phyloP scores from a whole-genome alignment of 2,113 vertebrate species.

The Salminus brasiliensis region DNA sequence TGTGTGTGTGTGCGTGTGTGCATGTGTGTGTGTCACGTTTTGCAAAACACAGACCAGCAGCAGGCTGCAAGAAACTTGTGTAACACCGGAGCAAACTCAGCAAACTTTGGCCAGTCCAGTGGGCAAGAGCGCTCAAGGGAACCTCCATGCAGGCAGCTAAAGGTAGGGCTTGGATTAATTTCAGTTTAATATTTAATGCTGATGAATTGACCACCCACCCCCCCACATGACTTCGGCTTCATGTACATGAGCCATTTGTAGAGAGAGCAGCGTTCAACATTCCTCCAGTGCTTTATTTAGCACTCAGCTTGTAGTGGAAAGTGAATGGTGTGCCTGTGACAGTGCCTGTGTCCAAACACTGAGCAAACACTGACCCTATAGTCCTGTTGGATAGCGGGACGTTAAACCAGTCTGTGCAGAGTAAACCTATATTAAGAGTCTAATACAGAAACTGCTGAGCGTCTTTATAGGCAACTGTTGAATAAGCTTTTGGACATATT shows the following conservation, averaged over 20 bases:
- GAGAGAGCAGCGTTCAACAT: neutral
- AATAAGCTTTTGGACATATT: too few relatives aligned
- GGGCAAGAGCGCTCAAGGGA: neutral
- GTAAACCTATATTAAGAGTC: too few relatives aligned
- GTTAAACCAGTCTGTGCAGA: too few relatives aligned
- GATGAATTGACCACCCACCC: neutral
- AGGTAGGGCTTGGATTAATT: constrained; percentile 55
- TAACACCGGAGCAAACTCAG: neutral
- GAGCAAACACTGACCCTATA: too few relatives aligned
- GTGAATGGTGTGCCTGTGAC: too few relatives aligned
- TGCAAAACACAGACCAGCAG: neutral
- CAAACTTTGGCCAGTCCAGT: neutral
- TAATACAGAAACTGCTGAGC: too few relatives aligned
- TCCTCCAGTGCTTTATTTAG: neutral
- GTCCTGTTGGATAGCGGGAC: too few relatives aligned
- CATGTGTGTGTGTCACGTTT: too few relatives aligned
- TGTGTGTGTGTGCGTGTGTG: too few relatives aligned
- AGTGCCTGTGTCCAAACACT: too few relatives aligned
- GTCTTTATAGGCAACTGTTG: too few relatives aligned
- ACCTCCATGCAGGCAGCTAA: constrained; percentile 58
- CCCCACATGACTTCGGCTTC: too few relatives aligned
- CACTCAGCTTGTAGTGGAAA: neutral
- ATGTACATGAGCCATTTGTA: neutral
- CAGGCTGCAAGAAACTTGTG: neutral
- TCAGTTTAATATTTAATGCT: neutral